A percentile compares a stretch with the other conserved stretches of the same genome.
phyloP scores from a whole-genome alignment of 2,888 invertebrate species.

The Agelastica alni region DNA sequence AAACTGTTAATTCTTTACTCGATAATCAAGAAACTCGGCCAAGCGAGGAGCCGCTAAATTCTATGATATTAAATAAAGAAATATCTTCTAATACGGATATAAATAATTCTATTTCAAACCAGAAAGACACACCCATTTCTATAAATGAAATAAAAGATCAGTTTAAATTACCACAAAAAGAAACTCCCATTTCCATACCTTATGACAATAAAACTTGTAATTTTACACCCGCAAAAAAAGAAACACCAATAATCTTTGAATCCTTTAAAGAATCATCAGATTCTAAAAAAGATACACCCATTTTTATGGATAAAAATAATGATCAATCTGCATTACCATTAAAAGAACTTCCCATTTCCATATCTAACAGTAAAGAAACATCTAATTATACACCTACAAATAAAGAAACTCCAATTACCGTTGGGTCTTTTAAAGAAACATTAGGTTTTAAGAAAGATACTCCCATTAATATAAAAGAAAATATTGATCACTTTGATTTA shows the following conservation, averaged over 20 bases:
- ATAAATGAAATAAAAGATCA: not conserved
- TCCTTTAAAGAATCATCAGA: not conserved
- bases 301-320: not conserved
- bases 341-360: not conserved
- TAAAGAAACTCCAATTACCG: not conserved
- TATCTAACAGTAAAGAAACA: conserved; percentile 3
- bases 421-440: not conserved
- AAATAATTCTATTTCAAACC: no score
- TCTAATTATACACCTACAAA: not conserved
- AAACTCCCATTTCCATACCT: not conserved
- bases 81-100: no score
- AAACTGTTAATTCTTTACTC: not conserved
- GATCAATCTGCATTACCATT: not conserved
- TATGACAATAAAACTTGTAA: not conserved
- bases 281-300: not conserved
- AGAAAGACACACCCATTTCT: not conserved
- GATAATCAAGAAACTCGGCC: not conserved
- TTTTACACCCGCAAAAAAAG: not conserved
- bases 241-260: not conserved
- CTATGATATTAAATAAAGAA: not conserved
- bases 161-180: not conserved
- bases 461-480: not conserved
- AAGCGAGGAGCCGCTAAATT: no score
- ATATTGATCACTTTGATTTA: not conserved
- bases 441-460: not conserved